Evolutionary conservation across 1,140 invertebrate species (phyloP).

Genomic region (Papilio dardanus): DNA sequence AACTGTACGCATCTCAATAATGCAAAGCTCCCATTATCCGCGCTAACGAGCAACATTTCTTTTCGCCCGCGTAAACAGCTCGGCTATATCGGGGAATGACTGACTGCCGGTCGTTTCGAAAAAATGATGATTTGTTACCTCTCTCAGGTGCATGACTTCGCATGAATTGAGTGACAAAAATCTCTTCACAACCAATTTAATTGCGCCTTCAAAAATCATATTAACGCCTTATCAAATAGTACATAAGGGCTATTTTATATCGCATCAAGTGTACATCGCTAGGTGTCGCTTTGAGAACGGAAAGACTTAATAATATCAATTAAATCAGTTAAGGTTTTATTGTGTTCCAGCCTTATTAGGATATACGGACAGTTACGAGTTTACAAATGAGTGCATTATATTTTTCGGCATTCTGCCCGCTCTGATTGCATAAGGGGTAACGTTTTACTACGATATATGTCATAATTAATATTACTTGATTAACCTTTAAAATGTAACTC

Average conservation of each 20-base stretch:
- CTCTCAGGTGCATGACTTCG: slow-evolving; percentile 59
- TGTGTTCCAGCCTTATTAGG: slow-evolving; percentile 60
- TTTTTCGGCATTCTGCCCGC: slow-evolving; percentile 50
- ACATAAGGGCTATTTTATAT: slow-evolving; percentile 43
- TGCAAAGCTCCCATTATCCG: slow-evolving; percentile 69
- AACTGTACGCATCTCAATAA: slow-evolving; percentile 64
- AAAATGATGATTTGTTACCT: slow-evolving; percentile 79
- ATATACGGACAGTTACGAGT: slow-evolving; percentile 57
- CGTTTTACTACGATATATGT: slow-evolving; percentile 28
- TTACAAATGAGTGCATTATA: slow-evolving; percentile 58
- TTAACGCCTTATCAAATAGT: slow-evolving; percentile 36
- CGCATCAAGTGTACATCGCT: slow-evolving; percentile 20
- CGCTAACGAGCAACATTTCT: slow-evolving; percentile 76
- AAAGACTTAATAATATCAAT: slow-evolving; percentile 71
- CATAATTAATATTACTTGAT: slow-evolving; percentile 38
- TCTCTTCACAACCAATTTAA: slow-evolving; percentile 52
- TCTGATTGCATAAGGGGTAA: slow-evolving; percentile 42
- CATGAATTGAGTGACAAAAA: slow-evolving; percentile 76
- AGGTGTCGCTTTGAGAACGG: slow-evolving; percentile 63
- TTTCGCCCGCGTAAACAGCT: slow-evolving; percentile 56
- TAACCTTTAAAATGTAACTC: slow-evolving; percentile 36
- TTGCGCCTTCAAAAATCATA: slow-evolving; percentile 30
- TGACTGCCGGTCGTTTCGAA: slow-evolving; percentile 60
- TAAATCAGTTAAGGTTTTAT: slow-evolving; percentile 75
- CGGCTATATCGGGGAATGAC: slow-evolving; percentile 60